These are phyloP conservation scores for Saguinus oedipus DNA, from an alignment of 2,797 vertebrate species.

Conservation along the genomic window DNA sequence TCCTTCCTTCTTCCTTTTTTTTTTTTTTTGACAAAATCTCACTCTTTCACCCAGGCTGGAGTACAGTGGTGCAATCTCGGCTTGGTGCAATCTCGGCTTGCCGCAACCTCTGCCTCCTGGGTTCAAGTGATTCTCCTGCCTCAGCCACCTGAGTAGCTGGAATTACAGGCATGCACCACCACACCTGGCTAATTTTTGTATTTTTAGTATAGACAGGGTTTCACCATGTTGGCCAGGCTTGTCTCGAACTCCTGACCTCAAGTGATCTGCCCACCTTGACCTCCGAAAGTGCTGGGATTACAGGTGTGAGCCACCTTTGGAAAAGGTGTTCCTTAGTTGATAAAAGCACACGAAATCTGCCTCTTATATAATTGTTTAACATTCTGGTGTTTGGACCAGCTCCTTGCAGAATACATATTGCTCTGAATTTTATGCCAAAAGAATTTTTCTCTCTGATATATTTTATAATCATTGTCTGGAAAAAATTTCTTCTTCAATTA, in stretches of 20 bases:
- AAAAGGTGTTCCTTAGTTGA: not conserved
- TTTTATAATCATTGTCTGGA: not conserved
- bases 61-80: not conserved
- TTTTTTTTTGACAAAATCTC: not conserved
- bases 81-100: not conserved
- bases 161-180: not conserved
- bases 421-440: constrained; percentile 36
- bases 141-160: not conserved
- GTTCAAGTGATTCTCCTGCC: not conserved
- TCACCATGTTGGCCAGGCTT: not conserved
- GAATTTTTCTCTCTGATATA: not conserved
- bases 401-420: not conserved
- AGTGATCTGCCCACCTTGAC: not conserved
- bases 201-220: not conserved
- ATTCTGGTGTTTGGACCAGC: not conserved
- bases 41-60: not conserved
- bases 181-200: not conserved
- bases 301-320: not conserved
- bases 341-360: not conserved
- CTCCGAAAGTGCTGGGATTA: not conserved
- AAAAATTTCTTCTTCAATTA: constrained; percentile 2
- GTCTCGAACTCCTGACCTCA: not conserved
- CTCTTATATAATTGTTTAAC: not conserved
- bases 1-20: too few species aligned
- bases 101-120: not conserved